Conservation (phyloP, 1,140 invertebrate species). For the Nasonia vitripennis region DNA sequence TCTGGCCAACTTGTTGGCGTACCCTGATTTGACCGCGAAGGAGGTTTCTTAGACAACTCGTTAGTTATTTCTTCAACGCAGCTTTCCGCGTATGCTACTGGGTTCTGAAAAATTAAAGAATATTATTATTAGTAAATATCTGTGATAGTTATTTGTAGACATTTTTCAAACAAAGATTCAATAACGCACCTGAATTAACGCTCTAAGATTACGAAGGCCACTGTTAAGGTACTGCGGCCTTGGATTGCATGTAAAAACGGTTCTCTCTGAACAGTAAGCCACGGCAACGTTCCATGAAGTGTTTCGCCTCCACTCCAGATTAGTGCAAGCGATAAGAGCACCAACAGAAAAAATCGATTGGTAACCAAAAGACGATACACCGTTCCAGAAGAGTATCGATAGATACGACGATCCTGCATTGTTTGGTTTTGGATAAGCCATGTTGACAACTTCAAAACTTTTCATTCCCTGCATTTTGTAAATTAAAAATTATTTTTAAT, state of each 20-base stretch:
- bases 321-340: conserved; percentile 77
- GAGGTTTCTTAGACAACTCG: conserved; percentile 64
- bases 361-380: conserved; percentile 77
- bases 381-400: conserved; percentile 80
- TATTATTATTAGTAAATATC: not conserved
- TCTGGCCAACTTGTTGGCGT: not conserved
- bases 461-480: conserved; percentile 67
- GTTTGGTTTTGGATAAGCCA: conserved; percentile 61
- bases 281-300: conserved; percentile 67
- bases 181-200: conserved; percentile 32
- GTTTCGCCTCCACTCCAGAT: conserved; percentile 77
- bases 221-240: conserved; percentile 64
- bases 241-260: conserved; percentile 71
- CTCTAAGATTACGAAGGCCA: conserved; percentile 60
- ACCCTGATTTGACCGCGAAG: conserved; percentile 30
- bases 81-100: conserved; percentile 54
- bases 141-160: not conserved
- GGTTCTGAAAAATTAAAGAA: conserved; percentile 59
- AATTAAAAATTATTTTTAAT: conserved; percentile 68
- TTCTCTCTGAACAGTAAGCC: conserved; percentile 71
- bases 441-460: conserved; percentile 68
- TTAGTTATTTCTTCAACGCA: conserved; percentile 62
- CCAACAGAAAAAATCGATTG: conserved; percentile 77
- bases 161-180: conserved; percentile 17
- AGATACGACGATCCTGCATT: conserved; percentile 67